Base-by-base conservation (phyloP, 1,140 invertebrate genomes). In the Laodelphax striatellus region DNA sequence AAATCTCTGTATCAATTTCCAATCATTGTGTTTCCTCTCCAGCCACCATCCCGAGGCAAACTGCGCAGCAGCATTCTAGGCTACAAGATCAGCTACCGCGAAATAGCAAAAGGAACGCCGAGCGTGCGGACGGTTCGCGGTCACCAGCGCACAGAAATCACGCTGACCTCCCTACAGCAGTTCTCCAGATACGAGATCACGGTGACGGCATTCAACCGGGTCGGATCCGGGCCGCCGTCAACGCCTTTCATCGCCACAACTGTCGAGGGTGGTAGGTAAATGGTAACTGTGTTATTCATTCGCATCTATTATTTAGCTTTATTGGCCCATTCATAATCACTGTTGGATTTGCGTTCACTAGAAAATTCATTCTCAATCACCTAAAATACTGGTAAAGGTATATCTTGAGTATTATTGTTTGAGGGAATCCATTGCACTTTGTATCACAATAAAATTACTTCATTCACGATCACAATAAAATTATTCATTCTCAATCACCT, bases 171-270 rank as follows among this genome's bases (percentile, higher is more conserved):
- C 16, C 76, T 94, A 38, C 80, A 85, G 64, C 87, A 88, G 67
- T 91, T 85, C 69, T 88, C 88, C 0, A 82, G 86, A 61, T 93
- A 94, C 73, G 82, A 85, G 55, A 79, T 94, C 34, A 78, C 82
- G 11, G 83, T 94, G 21, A 83, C 87, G 67, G 89, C 92, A 1
- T 91, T 89, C 68, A 95, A 94, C 70, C 82, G 83, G 57, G 85
- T 91, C 50, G 90, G 90, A 1, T 80, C 82, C 24, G 91, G 92
- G 17, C 92, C 92, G 1, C 76, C 81, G 17, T 90, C 89, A 22
- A 72, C 80, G 0, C 79, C 84, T 6, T 76, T 86, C 6, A 80
- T 83, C 55, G 87, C 85, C 6, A 83, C 84, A 17, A 93, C 91
- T 5, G 79, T 88, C 38, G 91, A 94, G 78, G 90, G 90, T 75